A percentile compares a stretch with the other conserved stretches of the same genome.
Conservation (phyloP, 2,888 invertebrate genomes). For the Morpho achilles region DNA sequence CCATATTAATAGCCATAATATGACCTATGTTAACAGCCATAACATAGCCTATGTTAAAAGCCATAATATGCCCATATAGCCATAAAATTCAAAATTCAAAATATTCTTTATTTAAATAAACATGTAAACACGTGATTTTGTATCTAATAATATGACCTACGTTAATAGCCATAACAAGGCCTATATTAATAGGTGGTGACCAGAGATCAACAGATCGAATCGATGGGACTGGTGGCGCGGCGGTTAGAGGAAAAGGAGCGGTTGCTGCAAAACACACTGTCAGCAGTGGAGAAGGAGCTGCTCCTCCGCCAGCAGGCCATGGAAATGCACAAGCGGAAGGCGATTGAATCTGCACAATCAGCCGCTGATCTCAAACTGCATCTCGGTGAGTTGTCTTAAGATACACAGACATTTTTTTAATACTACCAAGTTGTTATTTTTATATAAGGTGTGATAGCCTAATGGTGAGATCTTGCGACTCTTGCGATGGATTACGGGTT, state of each 20-base stretch:
- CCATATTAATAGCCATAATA: too few species aligned
- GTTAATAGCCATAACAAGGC: too few species aligned
- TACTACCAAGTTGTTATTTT: background rate
- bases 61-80: too few species aligned
- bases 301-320: slow-evolving; percentile 95
- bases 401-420: background rate
- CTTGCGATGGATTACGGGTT: too few species aligned
- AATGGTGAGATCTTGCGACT: too few species aligned
- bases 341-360: slow-evolving; percentile 97
- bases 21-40: too few species aligned
- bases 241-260: slow-evolving; percentile 98
- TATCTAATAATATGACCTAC: too few species aligned
- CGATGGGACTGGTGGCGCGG: slow-evolving; percentile 95
- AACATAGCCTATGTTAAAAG: too few species aligned
- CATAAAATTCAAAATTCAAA: too few species aligned
- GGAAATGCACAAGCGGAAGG: slow-evolving; percentile 99
- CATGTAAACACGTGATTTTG: too few species aligned
- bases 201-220: slow-evolving; percentile 93
- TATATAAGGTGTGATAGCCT: too few species aligned
- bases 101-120: too few species aligned
- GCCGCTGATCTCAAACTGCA: slow-evolving; percentile 98
- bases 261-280: slow-evolving; percentile 92
- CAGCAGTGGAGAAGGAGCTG: slow-evolving; percentile 96
- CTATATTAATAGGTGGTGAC: slow-evolving; percentile 79
- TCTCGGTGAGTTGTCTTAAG: slow-evolving; percentile 77